phyloP scores from a whole-genome alignment of 2,797 vertebrate genomes.

The Megalops cyprinoides region DNA sequence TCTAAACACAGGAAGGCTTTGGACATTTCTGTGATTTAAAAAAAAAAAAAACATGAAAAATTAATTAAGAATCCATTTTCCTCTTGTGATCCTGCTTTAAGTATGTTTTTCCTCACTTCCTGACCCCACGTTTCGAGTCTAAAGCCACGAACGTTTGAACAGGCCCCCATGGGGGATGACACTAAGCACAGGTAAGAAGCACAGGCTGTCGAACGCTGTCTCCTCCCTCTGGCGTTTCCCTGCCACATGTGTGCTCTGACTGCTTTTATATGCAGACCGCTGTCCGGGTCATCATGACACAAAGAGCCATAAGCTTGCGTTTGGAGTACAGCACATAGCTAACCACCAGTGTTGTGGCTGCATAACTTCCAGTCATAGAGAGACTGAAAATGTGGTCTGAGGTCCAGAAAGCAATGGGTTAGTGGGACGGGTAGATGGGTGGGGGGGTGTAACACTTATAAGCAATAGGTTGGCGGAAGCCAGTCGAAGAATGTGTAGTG shows the following conservation, averaged over 20 bases:
- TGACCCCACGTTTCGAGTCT: neutral
- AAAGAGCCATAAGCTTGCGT: neutral
- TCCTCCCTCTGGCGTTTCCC: neutral
- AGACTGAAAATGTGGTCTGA: neutral
- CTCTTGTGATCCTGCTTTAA: neutral
- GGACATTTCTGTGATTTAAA: neutral
- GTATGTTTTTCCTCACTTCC: neutral
- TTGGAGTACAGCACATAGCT: neutral
- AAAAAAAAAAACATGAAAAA: neutral
- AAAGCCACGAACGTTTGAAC: neutral
- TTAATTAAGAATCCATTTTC: neutral
- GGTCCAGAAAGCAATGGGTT: neutral
- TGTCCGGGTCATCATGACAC: neutral
- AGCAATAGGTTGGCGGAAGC: neutral
- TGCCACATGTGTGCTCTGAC: slow-evolving; percentile 6
- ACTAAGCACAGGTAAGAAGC: neutral
- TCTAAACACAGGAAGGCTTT: neutral
- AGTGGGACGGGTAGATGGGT: neutral
- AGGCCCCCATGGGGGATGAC: neutral
- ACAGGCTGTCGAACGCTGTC: neutral
- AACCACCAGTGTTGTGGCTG: neutral
- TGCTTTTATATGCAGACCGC: neutral
- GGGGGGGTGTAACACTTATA: neutral
- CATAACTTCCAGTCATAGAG: neutral
- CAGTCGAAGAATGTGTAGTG: neutral